Conservation (phyloP, 2,797 vertebrate species). For the Mionectes olivaceus region DNA sequence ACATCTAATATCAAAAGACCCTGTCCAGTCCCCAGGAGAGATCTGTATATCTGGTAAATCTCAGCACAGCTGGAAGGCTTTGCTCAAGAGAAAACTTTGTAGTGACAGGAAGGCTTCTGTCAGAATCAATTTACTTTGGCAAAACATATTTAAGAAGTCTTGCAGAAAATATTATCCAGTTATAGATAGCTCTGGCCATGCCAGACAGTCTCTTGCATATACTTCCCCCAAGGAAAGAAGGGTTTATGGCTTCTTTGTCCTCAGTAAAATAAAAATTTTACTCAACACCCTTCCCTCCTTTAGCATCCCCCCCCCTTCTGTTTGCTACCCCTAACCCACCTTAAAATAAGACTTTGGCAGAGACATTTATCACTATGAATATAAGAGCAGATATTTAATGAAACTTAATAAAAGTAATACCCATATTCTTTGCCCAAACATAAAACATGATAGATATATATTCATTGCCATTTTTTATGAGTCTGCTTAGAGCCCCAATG, state of each 20-base stretch:
- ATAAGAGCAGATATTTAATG: slow-evolving; percentile 47
- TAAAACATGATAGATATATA: slow-evolving; percentile 66
- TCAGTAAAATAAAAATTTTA: slow-evolving; percentile 11
- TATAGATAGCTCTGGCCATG: neutral
- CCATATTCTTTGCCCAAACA: slow-evolving; percentile 55
- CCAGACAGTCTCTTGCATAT: slow-evolving; percentile 3
- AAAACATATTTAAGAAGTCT: neutral
- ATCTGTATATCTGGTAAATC: neutral
- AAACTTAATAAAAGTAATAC: slow-evolving; percentile 69
- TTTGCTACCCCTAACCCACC: neutral
- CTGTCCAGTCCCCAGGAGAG: neutral
- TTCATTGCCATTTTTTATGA: slow-evolving; percentile 62
- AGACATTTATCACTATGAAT: slow-evolving; percentile 37
- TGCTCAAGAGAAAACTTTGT: neutral
- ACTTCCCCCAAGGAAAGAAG: neutral
- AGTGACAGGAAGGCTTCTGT: slow-evolving; percentile 39
- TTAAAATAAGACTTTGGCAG: slow-evolving; percentile 27
- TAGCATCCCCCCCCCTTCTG: neutral
- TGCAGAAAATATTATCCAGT: slow-evolving; percentile 6
- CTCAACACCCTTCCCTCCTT: neutral
- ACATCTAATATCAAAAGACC: slow-evolving; percentile 4
- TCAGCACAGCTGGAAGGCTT: slow-evolving; percentile 17
- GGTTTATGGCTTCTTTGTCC: slow-evolving; percentile 5
- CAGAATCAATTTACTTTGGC: slow-evolving; percentile 10
- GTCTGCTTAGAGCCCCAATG: slow-evolving; percentile 45